Conservation (phyloP, 2,888 invertebrate genomes). For the Rhagonycha fulva region DNA sequence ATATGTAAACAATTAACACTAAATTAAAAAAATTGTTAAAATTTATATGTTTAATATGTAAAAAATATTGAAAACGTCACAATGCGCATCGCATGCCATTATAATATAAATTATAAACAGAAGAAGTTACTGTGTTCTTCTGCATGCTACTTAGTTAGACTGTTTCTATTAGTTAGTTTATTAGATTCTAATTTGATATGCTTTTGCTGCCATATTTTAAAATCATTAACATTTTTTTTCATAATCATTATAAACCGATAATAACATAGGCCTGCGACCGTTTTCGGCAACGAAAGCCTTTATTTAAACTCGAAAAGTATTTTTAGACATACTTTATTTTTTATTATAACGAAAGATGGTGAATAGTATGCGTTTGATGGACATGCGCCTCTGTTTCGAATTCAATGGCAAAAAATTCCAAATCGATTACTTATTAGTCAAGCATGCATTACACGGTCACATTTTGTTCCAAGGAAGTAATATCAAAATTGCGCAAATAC, state of each 20-base stretch:
- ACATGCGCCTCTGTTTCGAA: too few relatives aligned
- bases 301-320: too few relatives aligned
- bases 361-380: too few relatives aligned
- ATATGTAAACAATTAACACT: too few relatives aligned
- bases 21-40: not conserved
- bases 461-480: too few relatives aligned
- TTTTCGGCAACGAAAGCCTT: not conserved
- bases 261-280: not conserved
- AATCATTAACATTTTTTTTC: not conserved
- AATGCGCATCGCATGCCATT: constrained; percentile 28
- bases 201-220: not conserved
- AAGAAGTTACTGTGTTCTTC: constrained; percentile 23
- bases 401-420: too few relatives aligned
- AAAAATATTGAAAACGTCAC: constrained; percentile 24
- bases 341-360: too few relatives aligned
- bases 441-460: too few relatives aligned
- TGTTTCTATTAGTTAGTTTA: constrained; percentile 22
- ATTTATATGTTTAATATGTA: constrained; percentile 2
- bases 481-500: too few relatives aligned
- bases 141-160: constrained; percentile 17
- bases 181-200: not conserved
- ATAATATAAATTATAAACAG: constrained; percentile 14
- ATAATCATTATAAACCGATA: not conserved
- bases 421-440: too few relatives aligned
- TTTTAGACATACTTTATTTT: too few relatives aligned